Evolutionary conservation across 2,888 invertebrate species (phyloP).

Genomic region (Drosophila fungiperda): DNA sequence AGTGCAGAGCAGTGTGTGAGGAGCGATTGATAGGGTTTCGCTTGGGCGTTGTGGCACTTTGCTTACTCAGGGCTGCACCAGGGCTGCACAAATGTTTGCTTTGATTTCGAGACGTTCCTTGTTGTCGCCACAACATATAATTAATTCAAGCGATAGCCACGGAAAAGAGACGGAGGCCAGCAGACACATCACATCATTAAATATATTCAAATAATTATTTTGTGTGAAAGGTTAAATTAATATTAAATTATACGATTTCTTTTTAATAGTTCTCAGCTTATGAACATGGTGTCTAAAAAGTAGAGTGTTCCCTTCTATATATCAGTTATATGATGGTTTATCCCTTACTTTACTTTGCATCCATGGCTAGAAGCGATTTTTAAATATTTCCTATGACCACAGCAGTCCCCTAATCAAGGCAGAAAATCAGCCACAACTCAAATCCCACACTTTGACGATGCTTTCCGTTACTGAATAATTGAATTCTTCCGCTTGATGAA

Average conservation of each 20-base stretch:
- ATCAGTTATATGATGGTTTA: neutral
- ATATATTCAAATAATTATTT: no score
- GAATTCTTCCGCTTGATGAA: constrained; percentile 77
- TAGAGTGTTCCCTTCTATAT: neutral
- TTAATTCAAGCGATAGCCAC: constrained; percentile 36
- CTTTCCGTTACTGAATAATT: constrained; percentile 71
- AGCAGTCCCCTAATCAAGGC: neutral
- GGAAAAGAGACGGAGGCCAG: neutral
- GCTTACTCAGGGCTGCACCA: constrained; percentile 15
- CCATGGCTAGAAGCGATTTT: neutral
- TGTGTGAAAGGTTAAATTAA: neutral
- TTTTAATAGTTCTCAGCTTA: neutral
- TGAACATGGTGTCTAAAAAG: neutral
- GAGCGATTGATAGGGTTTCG: constrained; percentile 8
- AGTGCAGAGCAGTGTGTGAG: neutral
- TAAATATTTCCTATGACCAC: constrained; percentile 2
- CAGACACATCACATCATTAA: neutral
- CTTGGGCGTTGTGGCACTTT: constrained; percentile 17
- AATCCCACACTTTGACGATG: constrained; percentile 35
- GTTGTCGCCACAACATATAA: constrained; percentile 24
- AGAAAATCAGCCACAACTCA: constrained; percentile 1
- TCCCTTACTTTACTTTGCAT: neutral
- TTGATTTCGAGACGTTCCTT: constrained; percentile 68
- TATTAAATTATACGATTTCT: neutral
- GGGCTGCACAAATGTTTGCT: constrained; percentile 60